These are phyloP conservation scores for Eolophus roseicapilla DNA, from an alignment of 2,113 vertebrate genomes.

Conservation along the genomic window DNA sequence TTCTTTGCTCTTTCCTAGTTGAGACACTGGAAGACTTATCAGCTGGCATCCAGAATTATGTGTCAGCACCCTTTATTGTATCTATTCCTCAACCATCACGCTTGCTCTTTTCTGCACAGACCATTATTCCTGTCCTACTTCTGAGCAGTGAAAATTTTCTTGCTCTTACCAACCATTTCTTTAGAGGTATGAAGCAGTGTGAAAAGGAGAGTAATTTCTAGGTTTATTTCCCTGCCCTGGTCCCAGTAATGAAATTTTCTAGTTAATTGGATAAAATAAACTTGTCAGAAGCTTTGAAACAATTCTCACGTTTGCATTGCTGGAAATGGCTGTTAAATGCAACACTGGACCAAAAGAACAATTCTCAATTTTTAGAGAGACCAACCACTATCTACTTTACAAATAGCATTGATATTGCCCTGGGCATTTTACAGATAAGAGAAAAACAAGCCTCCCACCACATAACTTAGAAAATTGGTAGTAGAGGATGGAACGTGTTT, in stretches of 20 bases:
- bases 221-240: fast-evolving
- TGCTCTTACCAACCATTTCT: not conserved
- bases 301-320: not conserved
- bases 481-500: not conserved
- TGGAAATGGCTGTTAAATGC: not conserved
- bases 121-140: not conserved
- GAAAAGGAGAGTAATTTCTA: not conserved
- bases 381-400: too few relatives aligned
- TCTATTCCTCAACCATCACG: not conserved
- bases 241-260: not conserved
- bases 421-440: not conserved
- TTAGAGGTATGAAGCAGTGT: not conserved
- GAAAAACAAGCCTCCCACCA: not conserved
- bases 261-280: not conserved
- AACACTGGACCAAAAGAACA: not conserved
- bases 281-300: not conserved
- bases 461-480: not conserved
- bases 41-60: not conserved
- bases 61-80: not conserved
- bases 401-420: not conserved
- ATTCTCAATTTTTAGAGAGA: not conserved
- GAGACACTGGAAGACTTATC: not conserved
- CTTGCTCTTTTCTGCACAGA: not conserved
- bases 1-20: not conserved
- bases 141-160: not conserved